Base-by-base conservation (phyloP, 2,888 invertebrate genomes). In the Mesochorus sp. region DNA sequence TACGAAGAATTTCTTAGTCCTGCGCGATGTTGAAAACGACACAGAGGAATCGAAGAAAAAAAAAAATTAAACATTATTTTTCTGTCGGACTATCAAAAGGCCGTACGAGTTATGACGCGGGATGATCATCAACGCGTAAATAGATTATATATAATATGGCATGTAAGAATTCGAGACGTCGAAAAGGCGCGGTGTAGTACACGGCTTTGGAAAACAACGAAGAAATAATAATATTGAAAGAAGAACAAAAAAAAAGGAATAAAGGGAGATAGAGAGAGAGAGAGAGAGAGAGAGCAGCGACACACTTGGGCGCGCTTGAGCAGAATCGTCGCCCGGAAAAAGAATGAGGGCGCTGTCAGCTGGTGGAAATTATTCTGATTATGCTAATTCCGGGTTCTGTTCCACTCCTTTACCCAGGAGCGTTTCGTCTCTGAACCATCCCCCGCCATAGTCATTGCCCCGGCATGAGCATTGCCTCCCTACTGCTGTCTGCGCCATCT, bases 281-380 rank as follows among this genome's bases (percentile, higher is more conserved):
- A n/a, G 39, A 59, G 28, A 76, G 74, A 82, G 84, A 81, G 79
- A 82, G 82, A 84, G 86, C 84, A 87, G 88, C 85, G 86, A 87
- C 88, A 90, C 90, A 91, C 80, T 91, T 90, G 92, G 89, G 90
- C 88, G 89, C 78, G 74, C 78, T 79, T 79, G 87, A 88, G 87
- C 87, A 89, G 88, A 90, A 90, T 90, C 89, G 90, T 89, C 88
- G 89, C 87, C 78, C 85, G 88, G 89, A 92, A 92, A 92, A 92
- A 92, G 92, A 91, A 92, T 91, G 92, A 91, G 92, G 92, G 92
- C 91, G 92, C 92, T 93, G 93, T 93, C 93, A 93, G 93, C 93
- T 93, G 93, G 92, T 92, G 92, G 92, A 92, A 93, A 93, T 93
- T 93, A 93, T 93, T 93, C 92, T 93, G 93, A 93, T 93, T 93